phyloP scores from a whole-genome alignment of 2,113 vertebrate genomes.

The Gambusia holbrooki region DNA sequence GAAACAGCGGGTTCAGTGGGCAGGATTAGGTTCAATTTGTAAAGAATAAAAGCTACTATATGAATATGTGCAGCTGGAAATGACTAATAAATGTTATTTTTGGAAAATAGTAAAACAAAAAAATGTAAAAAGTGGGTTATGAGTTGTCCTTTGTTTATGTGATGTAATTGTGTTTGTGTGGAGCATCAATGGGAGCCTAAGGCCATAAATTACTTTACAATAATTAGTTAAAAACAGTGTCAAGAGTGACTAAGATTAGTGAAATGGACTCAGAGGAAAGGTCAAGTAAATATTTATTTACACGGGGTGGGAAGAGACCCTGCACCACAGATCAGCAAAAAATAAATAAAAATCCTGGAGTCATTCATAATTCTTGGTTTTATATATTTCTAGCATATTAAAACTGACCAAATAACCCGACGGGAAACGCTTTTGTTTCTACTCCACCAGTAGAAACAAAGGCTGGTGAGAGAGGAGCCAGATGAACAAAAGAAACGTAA shows the following conservation, averaged over 20 bases:
- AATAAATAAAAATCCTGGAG: neutral
- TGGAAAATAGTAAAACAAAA: neutral
- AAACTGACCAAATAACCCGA: neutral
- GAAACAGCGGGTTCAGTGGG: neutral
- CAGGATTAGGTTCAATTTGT: neutral
- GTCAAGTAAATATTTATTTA: conserved; percentile 17
- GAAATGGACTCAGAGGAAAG: conserved; percentile 4
- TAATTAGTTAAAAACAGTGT: conserved; percentile 7
- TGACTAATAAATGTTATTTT: neutral
- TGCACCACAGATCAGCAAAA: neutral
- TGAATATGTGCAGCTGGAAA: neutral
- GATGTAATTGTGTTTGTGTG: neutral
- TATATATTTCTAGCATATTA: neutral
- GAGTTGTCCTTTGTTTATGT: neutral
- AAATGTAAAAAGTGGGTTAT: neutral
- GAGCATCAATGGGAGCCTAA: neutral
- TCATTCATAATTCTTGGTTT: neutral
- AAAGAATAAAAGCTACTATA: neutral
- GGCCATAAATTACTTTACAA: neutral
- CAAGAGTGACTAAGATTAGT: conserved; percentile 3
- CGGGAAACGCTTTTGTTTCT: neutral
- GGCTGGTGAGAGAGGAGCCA: neutral
- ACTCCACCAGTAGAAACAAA: neutral
- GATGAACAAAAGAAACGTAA: neutral
- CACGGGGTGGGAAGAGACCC: neutral